Evolutionary conservation across 2,113 vertebrate species (phyloP).

Genomic region (Syngnathus typhle): DNA sequence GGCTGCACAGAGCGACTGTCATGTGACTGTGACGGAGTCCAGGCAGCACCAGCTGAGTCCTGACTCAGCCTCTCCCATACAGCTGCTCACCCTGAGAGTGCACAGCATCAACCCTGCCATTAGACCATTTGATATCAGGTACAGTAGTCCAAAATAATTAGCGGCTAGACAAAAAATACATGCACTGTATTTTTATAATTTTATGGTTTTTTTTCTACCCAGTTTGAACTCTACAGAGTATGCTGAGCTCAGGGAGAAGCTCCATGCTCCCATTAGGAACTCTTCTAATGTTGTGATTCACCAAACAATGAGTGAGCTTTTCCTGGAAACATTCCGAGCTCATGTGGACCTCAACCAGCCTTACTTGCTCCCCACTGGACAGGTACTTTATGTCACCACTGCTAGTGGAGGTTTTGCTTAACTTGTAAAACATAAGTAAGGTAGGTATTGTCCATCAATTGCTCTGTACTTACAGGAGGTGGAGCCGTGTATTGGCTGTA

Average conservation of each 20-base stretch:
- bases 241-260: conserved; percentile 82
- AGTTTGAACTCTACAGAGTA: conserved; percentile 89
- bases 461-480: conserved; percentile 72
- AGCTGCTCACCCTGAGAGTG: conserved; percentile 85
- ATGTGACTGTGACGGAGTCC: conserved; percentile 80
- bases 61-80: conserved; percentile 78
- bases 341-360: conserved; percentile 82
- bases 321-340: conserved; percentile 87
- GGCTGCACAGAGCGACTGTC: conserved; percentile 83
- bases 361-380: conserved; percentile 74
- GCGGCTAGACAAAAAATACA: too few relatives aligned
- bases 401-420: neutral
- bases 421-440: neutral
- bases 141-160: neutral
- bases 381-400: conserved; percentile 64
- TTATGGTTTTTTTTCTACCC: neutral
- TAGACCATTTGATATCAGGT: conserved; percentile 84
- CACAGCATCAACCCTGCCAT: conserved; percentile 74
- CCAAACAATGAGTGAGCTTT: conserved; percentile 87
- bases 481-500: conserved; percentile 88
- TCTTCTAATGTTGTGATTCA: conserved; percentile 87
- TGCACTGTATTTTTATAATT: neutral
- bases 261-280: conserved; percentile 80
- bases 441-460: neutral
- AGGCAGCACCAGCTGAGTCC: conserved; percentile 83